Evolutionary conservation across 2,113 vertebrate species (phyloP).

Genomic region (Trichechus manatus): DNA sequence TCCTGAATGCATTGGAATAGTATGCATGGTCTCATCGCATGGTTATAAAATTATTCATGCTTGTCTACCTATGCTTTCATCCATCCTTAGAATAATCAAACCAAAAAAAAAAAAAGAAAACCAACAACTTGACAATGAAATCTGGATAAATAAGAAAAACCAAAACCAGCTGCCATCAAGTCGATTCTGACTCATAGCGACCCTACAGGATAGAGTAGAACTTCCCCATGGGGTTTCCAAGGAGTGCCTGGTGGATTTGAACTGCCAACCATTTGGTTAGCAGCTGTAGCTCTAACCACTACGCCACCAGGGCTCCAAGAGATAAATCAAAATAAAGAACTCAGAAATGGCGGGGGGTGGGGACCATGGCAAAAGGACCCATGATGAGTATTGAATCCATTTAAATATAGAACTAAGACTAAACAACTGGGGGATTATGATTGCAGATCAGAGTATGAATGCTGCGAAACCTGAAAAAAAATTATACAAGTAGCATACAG

Average conservation of each 20-base stretch:
- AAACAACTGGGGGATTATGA: slow-evolving; percentile 45
- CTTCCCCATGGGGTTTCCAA: too few relatives aligned
- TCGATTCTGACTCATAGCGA: too few relatives aligned
- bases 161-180: too few relatives aligned
- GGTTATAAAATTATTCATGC: too few relatives aligned
- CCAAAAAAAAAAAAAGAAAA: neutral
- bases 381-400: neutral
- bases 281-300: too few relatives aligned
- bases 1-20: neutral
- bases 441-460: neutral
- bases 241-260: too few relatives aligned
- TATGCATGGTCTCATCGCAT: too few relatives aligned
- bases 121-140: slow-evolving; percentile 48
- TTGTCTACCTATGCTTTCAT: too few relatives aligned
- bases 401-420: slow-evolving; percentile 67
- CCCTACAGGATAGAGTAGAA: too few relatives aligned
- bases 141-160: slow-evolving; percentile 24
- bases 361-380: neutral
- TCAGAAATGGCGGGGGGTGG: neutral
- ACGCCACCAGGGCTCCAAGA: neutral
- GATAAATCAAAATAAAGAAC: slow-evolving; percentile 60
- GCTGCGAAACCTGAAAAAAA: neutral
- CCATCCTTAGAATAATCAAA: slow-evolving; percentile 24
- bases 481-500: neutral
- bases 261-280: too few relatives aligned